These are phyloP conservation scores for Thymelicus sylvestris DNA, from an alignment of 2,888 invertebrate species.

Conservation along the genomic window DNA sequence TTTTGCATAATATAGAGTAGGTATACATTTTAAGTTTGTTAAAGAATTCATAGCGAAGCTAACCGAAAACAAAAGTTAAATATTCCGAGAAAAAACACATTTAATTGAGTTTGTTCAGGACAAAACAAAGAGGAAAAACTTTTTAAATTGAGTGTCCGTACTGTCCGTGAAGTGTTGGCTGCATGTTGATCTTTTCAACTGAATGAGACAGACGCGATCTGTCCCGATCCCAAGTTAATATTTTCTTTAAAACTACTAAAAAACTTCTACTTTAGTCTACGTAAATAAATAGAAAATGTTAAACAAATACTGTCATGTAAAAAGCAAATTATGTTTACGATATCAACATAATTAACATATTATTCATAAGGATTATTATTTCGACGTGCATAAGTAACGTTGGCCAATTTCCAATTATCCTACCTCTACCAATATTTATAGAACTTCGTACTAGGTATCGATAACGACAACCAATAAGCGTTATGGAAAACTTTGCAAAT, in stretches of 20 bases:
- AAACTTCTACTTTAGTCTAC: not conserved
- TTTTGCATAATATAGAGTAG: too few relatives aligned
- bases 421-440: not conserved
- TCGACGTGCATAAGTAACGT: too few relatives aligned
- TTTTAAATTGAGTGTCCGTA: slow-evolving; percentile 84
- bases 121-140: slow-evolving; percentile 81
- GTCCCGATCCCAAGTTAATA: slow-evolving; percentile 66
- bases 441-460: slow-evolving; percentile 42
- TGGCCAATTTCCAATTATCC: not conserved
- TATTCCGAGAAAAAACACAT: slow-evolving; percentile 73
- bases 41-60: not conserved
- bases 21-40: not conserved
- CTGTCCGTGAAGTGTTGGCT: slow-evolving; percentile 81
- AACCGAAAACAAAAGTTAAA: slow-evolving; percentile 59
- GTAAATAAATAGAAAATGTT: not conserved
- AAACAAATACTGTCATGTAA: not conserved
- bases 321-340: not conserved
- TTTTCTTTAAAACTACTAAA: slow-evolving; percentile 62
- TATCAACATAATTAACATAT: not conserved
- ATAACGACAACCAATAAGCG: slow-evolving; percentile 69
- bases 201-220: slow-evolving; percentile 50
- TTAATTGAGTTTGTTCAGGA: slow-evolving; percentile 85
- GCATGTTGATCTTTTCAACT: slow-evolving; percentile 82
- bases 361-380: not conserved
- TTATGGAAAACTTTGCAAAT: slow-evolving; percentile 67